These are phyloP conservation scores for Elgaria multicarinata DNA, from an alignment of 2,113 vertebrate species.

Conservation along the genomic window DNA sequence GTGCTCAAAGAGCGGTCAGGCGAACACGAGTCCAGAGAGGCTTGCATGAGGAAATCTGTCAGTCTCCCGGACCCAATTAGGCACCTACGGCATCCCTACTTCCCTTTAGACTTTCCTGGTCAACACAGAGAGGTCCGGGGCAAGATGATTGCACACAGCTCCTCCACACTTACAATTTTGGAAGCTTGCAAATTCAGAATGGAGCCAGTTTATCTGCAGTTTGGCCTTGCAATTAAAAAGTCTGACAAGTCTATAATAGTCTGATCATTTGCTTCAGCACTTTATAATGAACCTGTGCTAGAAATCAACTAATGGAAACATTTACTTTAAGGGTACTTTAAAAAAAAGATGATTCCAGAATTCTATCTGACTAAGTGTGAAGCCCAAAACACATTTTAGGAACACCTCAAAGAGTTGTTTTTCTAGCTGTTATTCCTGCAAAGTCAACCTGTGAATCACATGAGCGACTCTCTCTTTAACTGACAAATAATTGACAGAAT, in stretches of 20 bases:
- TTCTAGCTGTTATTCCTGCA: not conserved
- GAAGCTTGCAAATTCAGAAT: not conserved
- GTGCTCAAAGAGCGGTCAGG: too few species aligned
- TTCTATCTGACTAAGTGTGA: not conserved
- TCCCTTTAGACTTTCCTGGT: too few species aligned
- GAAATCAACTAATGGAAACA: not conserved
- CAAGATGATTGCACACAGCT: too few species aligned
- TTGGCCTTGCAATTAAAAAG: not conserved
- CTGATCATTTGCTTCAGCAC: not conserved
- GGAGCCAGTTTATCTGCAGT: not conserved
- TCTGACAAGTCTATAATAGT: not conserved
- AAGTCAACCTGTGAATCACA: accelerated
- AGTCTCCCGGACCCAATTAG: too few species aligned
- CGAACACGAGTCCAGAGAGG: too few species aligned
- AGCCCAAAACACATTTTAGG: not conserved
- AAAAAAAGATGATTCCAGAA: not conserved
- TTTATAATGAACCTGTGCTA: not conserved
- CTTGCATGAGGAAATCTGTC: too few species aligned
- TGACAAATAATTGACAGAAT: not conserved
- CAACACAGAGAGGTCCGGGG: too few species aligned
- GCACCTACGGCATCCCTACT: too few species aligned
- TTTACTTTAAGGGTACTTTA: not conserved
- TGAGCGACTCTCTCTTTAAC: not conserved
- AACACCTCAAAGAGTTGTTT: not conserved
- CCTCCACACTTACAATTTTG: too few species aligned